A percentile compares a stretch with the other conserved stretches of the same genome.
Evolutionary conservation across 2,113 vertebrate genomes (phyloP).

Genomic region (Dipodomys spectabilis): DNA sequence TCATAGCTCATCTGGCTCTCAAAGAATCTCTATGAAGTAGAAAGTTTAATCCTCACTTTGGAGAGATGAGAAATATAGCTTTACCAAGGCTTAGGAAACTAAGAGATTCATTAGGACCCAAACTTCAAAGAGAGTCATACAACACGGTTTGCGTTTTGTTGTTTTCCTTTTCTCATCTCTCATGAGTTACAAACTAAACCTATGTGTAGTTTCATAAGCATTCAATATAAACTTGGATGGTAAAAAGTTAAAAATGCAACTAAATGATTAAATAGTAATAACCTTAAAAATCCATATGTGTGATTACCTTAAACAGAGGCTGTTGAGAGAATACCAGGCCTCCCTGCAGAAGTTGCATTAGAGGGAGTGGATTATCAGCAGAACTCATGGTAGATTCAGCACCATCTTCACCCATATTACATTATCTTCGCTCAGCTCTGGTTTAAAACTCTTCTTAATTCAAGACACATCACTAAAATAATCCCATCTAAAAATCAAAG

Average conservation of each 20-base stretch:
- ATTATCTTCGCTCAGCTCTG: conserved; percentile 50
- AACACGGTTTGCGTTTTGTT: background rate
- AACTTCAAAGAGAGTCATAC: background rate
- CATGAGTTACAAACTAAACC: background rate
- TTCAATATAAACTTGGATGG: background rate
- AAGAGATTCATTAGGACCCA: background rate
- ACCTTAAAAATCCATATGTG: background rate
- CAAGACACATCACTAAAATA: conserved; percentile 81
- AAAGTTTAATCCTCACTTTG: background rate
- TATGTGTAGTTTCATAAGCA: background rate
- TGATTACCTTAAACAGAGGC: background rate
- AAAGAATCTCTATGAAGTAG: background rate
- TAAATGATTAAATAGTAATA: background rate
- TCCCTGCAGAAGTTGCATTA: background rate
- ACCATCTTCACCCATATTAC: background rate
- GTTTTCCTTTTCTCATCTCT: background rate
- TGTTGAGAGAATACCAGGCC: background rate
- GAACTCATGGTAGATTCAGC: background rate
- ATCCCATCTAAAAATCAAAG: conserved; percentile 80
- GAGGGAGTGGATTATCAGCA: background rate
- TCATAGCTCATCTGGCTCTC: background rate
- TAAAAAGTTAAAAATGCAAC: background rate
- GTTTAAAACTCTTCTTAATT: conserved; percentile 65
- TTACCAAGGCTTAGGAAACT: background rate
- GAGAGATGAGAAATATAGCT: background rate